These are phyloP conservation scores for Holothuria scabra DNA, from an alignment of 53 echinoderm and acorn worm genomes.

Conservation along the genomic window DNA sequence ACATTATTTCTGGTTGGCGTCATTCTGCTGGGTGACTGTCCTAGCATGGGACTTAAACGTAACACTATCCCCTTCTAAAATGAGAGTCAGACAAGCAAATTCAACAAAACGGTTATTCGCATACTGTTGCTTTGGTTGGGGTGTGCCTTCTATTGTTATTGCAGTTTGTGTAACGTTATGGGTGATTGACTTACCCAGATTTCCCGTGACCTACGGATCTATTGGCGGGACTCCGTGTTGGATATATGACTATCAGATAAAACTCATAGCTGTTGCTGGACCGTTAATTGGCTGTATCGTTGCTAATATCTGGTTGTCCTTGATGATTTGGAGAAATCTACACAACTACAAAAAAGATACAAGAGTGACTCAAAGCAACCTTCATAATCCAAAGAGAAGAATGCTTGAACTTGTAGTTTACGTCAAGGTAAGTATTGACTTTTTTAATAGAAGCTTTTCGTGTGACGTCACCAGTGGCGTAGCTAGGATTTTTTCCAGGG, in stretches of 20 bases:
- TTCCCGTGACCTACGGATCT: conserved; percentile 7
- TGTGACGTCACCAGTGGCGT: no score
- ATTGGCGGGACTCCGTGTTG: neutral
- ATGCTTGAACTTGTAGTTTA: neutral
- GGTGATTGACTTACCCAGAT: neutral
- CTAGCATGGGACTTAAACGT: neutral
- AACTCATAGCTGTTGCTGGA: neutral
- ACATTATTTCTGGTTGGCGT: neutral
- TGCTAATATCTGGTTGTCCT: neutral
- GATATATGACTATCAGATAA: neutral
- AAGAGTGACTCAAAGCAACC: neutral
- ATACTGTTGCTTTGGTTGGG: neutral
- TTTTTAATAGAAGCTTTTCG: no score
- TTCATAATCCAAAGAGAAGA: neutral
- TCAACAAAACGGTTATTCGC: neutral
- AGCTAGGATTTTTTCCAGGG: no score
- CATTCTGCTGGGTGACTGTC: conserved; percentile 21
- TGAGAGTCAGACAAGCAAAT: neutral
- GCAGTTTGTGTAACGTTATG: neutral
- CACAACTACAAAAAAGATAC: neutral
- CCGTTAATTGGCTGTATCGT: neutral
- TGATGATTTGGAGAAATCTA: neutral
- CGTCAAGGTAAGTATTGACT: neutral
- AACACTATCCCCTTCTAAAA: neutral
- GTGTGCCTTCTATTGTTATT: neutral